Base-by-base conservation (phyloP, 2,888 invertebrate species). In the Anoncus sp. region DNA sequence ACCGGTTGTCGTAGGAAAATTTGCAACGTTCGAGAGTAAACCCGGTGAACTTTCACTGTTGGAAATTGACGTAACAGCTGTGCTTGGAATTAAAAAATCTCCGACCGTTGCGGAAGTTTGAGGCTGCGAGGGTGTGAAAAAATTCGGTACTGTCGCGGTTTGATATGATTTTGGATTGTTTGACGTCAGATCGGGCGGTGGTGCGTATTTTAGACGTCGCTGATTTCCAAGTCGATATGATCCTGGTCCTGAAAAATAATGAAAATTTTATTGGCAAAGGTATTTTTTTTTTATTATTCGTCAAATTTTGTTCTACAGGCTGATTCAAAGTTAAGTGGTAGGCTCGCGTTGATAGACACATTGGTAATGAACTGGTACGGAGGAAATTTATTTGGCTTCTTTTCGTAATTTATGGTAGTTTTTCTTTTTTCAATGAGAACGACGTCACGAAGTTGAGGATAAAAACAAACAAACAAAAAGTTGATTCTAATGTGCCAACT, bases 141-240 rank as follows among this genome's bases (percentile, higher is more conserved):
- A 69, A 57, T 14, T 65, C 27, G 49, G 47, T 24, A 76, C 31
- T 6, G 38, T 24, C 27, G 55, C 9, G 0, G 27, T 55, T 5
- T 78, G 24, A 67, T 77, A 83, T 57, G 81, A 77, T 51, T 82
- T 86, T 40, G 81, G 51, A 12, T 75, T 70, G 47, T 74, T 86
- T 0, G 88, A 84, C n/a, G 88, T 87, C 4, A 96, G 88, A 0
- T 96, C 96, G 0, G 97, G 97, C 84, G 96, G 94, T 85, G 94
- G 96, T 0, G 96, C 97, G 90, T 97, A 97, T 4, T 93, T 92
- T 85, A 96, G 95, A 88, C 95, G 95, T 83, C 94, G 94, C 83
- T 93, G 93, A 4, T 94, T 94, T 0, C 94, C 92, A 70, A 96
- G 93, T 40, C 96, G 92, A 90, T 95, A 97, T 47, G 89, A 90